Evolutionary conservation across 2,113 vertebrate species (phyloP).

Genomic region (Alexandromys fortis): DNA sequence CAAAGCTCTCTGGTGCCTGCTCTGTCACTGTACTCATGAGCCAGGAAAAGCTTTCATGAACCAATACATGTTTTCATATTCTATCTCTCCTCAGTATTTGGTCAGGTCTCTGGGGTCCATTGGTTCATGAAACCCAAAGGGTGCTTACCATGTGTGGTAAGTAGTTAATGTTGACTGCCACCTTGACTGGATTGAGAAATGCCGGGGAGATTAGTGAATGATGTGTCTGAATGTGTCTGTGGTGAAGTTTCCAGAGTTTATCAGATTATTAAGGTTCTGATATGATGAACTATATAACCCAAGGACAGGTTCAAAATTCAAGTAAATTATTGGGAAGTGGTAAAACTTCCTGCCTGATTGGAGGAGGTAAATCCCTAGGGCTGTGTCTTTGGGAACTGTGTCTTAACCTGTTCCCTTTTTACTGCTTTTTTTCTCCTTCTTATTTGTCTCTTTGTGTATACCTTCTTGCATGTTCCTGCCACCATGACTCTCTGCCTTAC

Average conservation of each 20-base stretch:
- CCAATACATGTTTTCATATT: background rate
- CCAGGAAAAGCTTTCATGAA: background rate
- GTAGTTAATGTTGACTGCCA: background rate
- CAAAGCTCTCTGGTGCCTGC: background rate
- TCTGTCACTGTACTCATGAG: background rate
- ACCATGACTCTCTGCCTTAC: background rate
- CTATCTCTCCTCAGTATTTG: background rate
- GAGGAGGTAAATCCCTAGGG: background rate
- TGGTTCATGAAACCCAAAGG: background rate
- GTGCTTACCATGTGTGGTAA: background rate
- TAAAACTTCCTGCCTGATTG: background rate
- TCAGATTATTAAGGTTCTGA: background rate
- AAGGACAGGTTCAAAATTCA: background rate
- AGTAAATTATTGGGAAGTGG: background rate
- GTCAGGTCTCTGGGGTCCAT: background rate
- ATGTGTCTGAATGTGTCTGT: background rate
- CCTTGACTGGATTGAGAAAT: background rate
- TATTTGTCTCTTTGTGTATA: background rate
- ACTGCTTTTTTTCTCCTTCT: background rate
- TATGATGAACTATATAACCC: background rate
- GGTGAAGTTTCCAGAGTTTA: background rate
- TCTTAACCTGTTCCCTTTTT: background rate
- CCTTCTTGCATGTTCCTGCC: background rate
- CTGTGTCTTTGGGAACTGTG: background rate
- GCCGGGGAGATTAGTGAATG: background rate